Evolutionary conservation across 2,888 invertebrate genomes (phyloP).

Genomic region (Actias luna): DNA sequence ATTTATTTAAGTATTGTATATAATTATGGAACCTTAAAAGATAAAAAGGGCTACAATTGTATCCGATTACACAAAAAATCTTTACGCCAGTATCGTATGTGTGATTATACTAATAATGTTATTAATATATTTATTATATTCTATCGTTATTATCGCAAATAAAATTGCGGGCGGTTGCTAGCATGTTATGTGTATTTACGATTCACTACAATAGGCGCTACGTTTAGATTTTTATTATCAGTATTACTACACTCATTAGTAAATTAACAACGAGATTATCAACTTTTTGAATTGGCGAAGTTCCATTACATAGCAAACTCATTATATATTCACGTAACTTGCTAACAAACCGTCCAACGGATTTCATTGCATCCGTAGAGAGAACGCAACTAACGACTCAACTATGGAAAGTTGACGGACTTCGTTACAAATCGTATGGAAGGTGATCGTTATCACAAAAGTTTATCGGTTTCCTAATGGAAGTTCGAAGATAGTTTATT

Average conservation of each 20-base stretch:
- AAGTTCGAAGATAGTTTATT: neutral
- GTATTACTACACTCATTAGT: neutral
- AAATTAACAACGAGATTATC: constrained; percentile 12
- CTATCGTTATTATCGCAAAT: too few relatives aligned
- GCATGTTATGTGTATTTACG: too few relatives aligned
- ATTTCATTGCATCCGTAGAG: constrained; percentile 39
- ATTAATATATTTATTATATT: too few relatives aligned
- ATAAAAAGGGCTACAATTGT: too few relatives aligned
- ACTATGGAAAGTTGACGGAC: constrained; percentile 44
- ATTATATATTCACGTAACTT: constrained; percentile 61
- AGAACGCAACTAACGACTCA: constrained; percentile 55
- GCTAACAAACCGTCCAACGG: constrained; percentile 46
- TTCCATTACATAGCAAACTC: constrained; percentile 46
- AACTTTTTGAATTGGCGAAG: constrained; percentile 42
- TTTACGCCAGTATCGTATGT: too few relatives aligned
- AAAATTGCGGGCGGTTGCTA: too few relatives aligned
- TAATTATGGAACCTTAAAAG: too few relatives aligned
- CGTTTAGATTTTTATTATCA: neutral
- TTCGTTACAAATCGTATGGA: constrained; percentile 28
- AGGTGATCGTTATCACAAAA: constrained; percentile 15
- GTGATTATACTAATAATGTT: too few relatives aligned
- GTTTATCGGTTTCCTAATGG: neutral
- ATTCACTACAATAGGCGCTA: too few relatives aligned
- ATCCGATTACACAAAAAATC: too few relatives aligned
- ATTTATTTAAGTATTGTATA: too few relatives aligned